phyloP scores from a whole-genome alignment of 2,113 vertebrate species.

The Cryptoleucopteryx plumbea region DNA sequence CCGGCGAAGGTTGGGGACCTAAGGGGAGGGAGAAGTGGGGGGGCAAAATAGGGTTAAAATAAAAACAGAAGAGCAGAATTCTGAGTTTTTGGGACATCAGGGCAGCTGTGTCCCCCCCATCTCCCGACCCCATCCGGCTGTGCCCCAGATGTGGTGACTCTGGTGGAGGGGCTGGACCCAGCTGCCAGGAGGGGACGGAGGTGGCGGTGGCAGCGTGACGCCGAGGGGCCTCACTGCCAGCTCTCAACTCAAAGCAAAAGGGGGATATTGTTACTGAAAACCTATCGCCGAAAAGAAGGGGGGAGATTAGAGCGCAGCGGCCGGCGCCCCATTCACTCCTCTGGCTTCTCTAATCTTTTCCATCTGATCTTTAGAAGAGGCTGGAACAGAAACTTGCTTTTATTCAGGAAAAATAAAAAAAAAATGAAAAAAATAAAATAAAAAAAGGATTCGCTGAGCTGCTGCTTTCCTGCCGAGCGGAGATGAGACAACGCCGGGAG shows the following conservation, averaged over 20 bases:
- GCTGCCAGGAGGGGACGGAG: neutral
- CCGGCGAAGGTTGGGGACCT: conserved; percentile 95
- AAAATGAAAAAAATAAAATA: neutral
- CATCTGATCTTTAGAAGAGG: neutral
- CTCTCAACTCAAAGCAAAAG: neutral
- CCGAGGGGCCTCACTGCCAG: accelerated
- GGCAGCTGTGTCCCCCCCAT: neutral
- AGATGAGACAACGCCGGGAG: neutral
- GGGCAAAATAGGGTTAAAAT: neutral
- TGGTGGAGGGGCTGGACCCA: accelerated
- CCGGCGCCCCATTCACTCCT: neutral
- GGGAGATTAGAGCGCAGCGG: neutral
- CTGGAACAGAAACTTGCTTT: neutral
- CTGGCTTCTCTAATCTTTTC: neutral
- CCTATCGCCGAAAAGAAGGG: neutral
- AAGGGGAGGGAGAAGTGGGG: neutral
- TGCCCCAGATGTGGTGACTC: neutral
- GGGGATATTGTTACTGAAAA: neutral
- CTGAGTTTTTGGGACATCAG: neutral
- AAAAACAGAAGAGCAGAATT: neutral
- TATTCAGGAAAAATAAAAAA: neutral
- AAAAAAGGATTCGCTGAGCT: neutral
- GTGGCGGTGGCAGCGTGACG: neutral
- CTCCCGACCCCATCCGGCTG: neutral
- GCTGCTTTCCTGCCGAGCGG: neutral